These are phyloP conservation scores for Macroramphosus scolopax DNA, from an alignment of 2,797 vertebrate species.

Conservation along the genomic window DNA sequence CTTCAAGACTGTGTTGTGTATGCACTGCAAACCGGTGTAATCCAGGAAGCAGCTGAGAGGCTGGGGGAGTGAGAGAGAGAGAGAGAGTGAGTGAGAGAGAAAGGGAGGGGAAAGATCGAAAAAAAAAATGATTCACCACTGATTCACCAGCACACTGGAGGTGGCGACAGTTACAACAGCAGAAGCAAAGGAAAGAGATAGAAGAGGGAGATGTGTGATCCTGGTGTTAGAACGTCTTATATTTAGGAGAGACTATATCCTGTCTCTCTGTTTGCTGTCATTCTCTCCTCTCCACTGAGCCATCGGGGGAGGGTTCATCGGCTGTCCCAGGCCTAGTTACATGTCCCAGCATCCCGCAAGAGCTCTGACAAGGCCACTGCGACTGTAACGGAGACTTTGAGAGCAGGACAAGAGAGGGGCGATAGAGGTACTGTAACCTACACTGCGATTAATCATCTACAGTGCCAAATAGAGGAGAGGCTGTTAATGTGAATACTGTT, in stretches of 20 bases:
- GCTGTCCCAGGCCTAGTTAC: constrained; percentile 70
- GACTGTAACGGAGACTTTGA: constrained; percentile 51
- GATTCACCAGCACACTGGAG: constrained; percentile 25
- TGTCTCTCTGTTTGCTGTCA: constrained; percentile 52
- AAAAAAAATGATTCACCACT: too few species aligned
- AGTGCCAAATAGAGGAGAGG: constrained; percentile 6
- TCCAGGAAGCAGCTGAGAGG: constrained; percentile 65
- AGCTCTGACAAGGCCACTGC: constrained; percentile 62
- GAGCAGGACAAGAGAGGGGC: constrained; percentile 51
- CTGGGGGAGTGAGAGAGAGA: constrained; percentile 18
- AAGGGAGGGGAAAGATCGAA: constrained; percentile 4
- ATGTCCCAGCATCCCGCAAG: constrained; percentile 74
- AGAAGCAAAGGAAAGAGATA: constrained; percentile 28
- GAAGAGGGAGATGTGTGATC: constrained; percentile 7
- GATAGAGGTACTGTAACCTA: constrained; percentile 67
- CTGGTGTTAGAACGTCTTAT: constrained; percentile 27
- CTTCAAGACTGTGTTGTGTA: constrained; percentile 59
- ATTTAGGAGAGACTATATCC: constrained; percentile 18
- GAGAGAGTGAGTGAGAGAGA: constrained; percentile 13
- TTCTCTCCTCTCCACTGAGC: constrained; percentile 48
- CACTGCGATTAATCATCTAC: constrained; percentile 15
- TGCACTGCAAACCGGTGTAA: constrained; percentile 55
- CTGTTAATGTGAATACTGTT: constrained; percentile 9
- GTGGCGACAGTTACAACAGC: constrained; percentile 31
- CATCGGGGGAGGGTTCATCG: constrained; percentile 63